Percentiles rank a stretch among this genome's conserved stretches.
Conservation (phyloP, 2,888 invertebrate species). For the Cyclophora albipunctata region DNA sequence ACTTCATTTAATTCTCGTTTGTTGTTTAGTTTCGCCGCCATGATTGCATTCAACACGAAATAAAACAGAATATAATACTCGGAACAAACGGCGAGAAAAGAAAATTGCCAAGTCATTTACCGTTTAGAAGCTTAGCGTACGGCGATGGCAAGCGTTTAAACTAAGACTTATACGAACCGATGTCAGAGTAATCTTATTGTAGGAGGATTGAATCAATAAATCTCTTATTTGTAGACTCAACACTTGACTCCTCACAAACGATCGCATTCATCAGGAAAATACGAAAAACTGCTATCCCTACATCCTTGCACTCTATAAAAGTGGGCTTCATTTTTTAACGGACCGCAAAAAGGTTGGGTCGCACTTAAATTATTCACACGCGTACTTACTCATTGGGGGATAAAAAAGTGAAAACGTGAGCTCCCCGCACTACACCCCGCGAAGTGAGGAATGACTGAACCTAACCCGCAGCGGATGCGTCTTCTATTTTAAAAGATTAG, state of each 20-base stretch:
- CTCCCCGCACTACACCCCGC: slow-evolving; percentile 23
- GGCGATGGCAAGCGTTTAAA: too few relatives aligned
- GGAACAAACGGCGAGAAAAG: slow-evolving; percentile 7
- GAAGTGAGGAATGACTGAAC: slow-evolving; percentile 38
- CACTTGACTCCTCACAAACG: too few relatives aligned
- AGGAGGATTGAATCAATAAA: too few relatives aligned
- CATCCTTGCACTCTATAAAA: too few relatives aligned
- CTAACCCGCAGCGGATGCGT: slow-evolving; percentile 23
- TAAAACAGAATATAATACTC: slow-evolving; percentile 10
- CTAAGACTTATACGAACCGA: too few relatives aligned
- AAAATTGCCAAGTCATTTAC: too few relatives aligned
- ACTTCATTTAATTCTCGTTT: slow-evolving; percentile 7
- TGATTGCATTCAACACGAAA: slow-evolving; percentile 17
- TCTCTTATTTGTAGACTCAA: too few relatives aligned
- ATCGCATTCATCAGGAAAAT: too few relatives aligned
- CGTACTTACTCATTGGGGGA: slow-evolving; percentile 34
- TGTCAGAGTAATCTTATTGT: too few relatives aligned
- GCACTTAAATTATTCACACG: slow-evolving; percentile 52
- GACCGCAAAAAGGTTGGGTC: slow-evolving; percentile 34
- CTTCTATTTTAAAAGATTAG: slow-evolving; percentile 24
- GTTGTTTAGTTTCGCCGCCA: slow-evolving; percentile 11
- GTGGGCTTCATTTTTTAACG: slow-evolving; percentile 34
- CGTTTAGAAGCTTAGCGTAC: too few relatives aligned
- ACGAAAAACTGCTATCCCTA: too few relatives aligned
- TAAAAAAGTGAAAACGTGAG: slow-evolving; percentile 47